Evolutionary conservation across 92 coral and sea anemone species (phyloP).

Genomic region (Epizoanthus scotinus): DNA sequence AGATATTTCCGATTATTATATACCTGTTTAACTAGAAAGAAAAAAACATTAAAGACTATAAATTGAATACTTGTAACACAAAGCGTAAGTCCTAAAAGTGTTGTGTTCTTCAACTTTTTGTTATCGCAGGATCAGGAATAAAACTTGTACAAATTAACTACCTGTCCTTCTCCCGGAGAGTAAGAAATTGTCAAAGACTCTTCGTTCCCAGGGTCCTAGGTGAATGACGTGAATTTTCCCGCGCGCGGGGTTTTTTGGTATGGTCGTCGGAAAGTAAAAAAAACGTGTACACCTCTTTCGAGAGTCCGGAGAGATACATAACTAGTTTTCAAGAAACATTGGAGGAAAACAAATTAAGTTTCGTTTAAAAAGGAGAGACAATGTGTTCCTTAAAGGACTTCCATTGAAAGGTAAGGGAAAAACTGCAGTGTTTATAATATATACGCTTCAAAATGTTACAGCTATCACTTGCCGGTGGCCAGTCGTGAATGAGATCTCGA

Average conservation of each 20-base stretch:
- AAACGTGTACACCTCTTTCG: too few relatives aligned
- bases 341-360: too few relatives aligned
- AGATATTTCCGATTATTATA: background rate
- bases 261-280: background rate
- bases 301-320: too few relatives aligned
- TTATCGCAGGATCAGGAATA: background rate
- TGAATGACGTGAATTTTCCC: slow-evolving; percentile 78
- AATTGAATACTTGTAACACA: background rate
- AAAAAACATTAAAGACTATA: background rate
- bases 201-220: slow-evolving; percentile 82
- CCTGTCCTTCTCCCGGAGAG: slow-evolving; percentile 48
- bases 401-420: too few relatives aligned
- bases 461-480: too few relatives aligned
- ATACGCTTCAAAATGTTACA: too few relatives aligned
- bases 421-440: too few relatives aligned
- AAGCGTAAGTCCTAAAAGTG: background rate
- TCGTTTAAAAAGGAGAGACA: too few relatives aligned
- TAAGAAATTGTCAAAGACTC: slow-evolving; percentile 4
- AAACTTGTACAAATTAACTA: background rate
- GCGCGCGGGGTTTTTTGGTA: slow-evolving; percentile 95
- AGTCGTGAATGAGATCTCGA: too few relatives aligned
- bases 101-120: background rate
- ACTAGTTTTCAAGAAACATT: too few relatives aligned
- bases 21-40: background rate
- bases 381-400: too few relatives aligned